Percentiles rank a stretch among this genome's conserved stretches.
Evolutionary conservation across 2,888 invertebrate genomes (phyloP).

Genomic region (Perizoma affinitatum): DNA sequence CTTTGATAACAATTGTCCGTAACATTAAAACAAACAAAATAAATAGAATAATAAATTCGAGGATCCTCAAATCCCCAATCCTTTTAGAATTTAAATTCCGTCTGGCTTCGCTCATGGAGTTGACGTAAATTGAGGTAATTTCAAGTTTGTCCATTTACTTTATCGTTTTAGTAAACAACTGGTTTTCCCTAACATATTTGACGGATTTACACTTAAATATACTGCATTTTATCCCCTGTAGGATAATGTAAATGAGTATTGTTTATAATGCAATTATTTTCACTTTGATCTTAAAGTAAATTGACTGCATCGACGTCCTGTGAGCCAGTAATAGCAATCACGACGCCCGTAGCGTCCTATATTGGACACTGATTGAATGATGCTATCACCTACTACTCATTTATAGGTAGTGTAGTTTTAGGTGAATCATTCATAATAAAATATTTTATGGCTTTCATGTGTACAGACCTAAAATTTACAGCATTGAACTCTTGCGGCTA

Average conservation of each 20-base stretch:
- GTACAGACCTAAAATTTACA: too few relatives aligned
- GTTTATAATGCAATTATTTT: neutral
- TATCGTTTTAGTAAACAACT: slow-evolving; percentile 10
- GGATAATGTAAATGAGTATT: too few relatives aligned
- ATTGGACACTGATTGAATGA: slow-evolving; percentile 15
- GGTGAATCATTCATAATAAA: neutral
- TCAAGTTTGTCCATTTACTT: slow-evolving; percentile 6
- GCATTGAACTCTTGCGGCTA: too few relatives aligned
- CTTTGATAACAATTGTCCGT: too few relatives aligned
- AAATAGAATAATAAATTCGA: neutral
- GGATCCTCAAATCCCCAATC: neutral
- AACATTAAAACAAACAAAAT: neutral
- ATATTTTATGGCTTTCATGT: too few relatives aligned
- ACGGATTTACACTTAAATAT: neutral
- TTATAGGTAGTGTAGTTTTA: neutral
- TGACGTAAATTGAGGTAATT: slow-evolving; percentile 16
- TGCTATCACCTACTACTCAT: slow-evolving; percentile 3
- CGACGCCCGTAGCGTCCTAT: slow-evolving; percentile 1
- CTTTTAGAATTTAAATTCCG: slow-evolving; percentile 8
- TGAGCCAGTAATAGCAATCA: slow-evolving; percentile 15
- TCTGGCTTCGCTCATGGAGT: neutral
- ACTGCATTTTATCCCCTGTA: too few relatives aligned
- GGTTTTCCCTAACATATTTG: neutral
- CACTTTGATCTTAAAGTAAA: slow-evolving; percentile 5
- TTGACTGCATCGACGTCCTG: slow-evolving; percentile 8